Evolutionary conservation across 2,888 invertebrate species (phyloP).

Genomic region (Phengaris arion): DNA sequence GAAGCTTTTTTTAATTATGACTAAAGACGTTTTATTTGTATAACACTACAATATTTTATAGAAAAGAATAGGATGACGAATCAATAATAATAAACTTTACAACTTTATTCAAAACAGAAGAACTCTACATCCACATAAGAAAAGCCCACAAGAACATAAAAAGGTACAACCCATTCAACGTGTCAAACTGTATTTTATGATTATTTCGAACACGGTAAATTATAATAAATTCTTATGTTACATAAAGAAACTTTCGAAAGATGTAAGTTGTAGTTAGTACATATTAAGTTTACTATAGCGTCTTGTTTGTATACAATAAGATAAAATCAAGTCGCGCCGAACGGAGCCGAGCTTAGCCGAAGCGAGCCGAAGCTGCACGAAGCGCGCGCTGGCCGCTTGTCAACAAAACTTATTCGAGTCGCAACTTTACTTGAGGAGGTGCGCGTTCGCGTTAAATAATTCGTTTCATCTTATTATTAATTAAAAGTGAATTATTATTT

Average conservation of each 20-base stretch:
- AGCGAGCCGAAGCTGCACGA: slow-evolving; percentile 66
- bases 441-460: slow-evolving; percentile 46
- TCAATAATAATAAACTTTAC: too few relatives aligned
- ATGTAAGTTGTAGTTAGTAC: neutral
- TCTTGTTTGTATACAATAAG: slow-evolving; percentile 29
- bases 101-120: neutral
- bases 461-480: slow-evolving; percentile 33
- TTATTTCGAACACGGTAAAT: neutral
- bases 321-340: slow-evolving; percentile 36
- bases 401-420: slow-evolving; percentile 69
- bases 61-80: too few relatives aligned
- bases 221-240: neutral
- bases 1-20: too few relatives aligned
- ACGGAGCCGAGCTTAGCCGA: slow-evolving; percentile 51
- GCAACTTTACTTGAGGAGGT: slow-evolving; percentile 54
- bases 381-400: slow-evolving; percentile 64
- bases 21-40: too few relatives aligned
- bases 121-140: neutral
- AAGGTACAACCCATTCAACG: neutral
- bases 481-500: neutral
- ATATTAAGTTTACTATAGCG: slow-evolving; percentile 19
- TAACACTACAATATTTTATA: too few relatives aligned
- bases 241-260: neutral
- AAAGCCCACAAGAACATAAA: neutral
- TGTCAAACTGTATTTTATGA: neutral